phyloP scores from a whole-genome alignment of 2,888 invertebrate species.

The Andricus quercusramuli region DNA sequence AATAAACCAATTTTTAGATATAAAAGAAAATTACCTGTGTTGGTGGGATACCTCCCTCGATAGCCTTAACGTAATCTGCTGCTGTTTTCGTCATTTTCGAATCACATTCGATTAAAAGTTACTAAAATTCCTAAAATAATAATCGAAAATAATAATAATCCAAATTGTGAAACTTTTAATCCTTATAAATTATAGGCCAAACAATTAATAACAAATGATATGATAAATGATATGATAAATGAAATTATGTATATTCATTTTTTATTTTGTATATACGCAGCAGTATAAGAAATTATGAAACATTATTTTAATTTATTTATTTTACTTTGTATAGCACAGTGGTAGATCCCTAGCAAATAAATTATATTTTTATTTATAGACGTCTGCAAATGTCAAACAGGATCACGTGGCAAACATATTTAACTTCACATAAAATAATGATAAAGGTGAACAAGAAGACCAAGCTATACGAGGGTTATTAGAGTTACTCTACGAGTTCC shows the following conservation, averaged over 20 bases:
- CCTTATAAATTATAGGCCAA: neutral
- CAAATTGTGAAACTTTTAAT: neutral
- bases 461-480: neutral
- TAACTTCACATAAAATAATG: conserved; percentile 4
- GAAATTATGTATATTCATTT: neutral
- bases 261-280: neutral
- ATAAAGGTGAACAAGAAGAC: neutral
- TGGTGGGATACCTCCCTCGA: conserved; percentile 70
- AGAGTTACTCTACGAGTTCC: conserved; percentile 4
- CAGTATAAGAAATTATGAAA: neutral
- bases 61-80: conserved; percentile 70
- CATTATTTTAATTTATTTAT: neutral
- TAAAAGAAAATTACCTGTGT: conserved; percentile 65
- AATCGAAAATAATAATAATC: neutral
- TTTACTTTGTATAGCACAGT: neutral
- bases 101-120: neutral
- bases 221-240: neutral
- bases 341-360: neutral
- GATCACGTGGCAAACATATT: neutral
- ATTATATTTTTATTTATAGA: neutral
- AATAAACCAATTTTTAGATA: neutral
- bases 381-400: neutral
- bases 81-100: conserved; percentile 65
- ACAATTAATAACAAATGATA: neutral
- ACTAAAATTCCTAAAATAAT: conserved; percentile 7